Evolutionary conservation across 2,113 vertebrate genomes (phyloP).

Genomic region (Microcebus ravelobensis): DNA sequence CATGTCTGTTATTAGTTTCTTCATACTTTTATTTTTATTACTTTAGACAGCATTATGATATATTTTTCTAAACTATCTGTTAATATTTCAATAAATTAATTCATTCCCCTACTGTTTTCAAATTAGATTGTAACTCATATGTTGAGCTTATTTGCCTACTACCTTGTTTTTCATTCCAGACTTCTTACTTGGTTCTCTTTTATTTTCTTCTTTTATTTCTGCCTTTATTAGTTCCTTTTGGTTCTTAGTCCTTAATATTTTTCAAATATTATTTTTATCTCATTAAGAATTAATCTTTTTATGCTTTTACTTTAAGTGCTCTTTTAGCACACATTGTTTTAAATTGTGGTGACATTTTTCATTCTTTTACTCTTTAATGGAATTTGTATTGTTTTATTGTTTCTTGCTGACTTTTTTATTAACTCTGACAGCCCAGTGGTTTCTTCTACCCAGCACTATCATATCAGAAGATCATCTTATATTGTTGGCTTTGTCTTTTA

Average conservation of each 20-base stretch:
- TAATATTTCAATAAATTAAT: not conserved
- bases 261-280: not conserved
- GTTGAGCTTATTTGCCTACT: not conserved
- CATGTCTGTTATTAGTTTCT: not conserved
- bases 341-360: not conserved
- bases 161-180: not conserved
- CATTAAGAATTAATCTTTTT: not conserved
- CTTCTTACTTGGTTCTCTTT: not conserved
- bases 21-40: not conserved
- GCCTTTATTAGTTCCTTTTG: not conserved
- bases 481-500: not conserved
- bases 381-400: not conserved
- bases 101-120: not conserved
- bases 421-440: rapidly evolving
- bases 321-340: not conserved
- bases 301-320: not conserved
- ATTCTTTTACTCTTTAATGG: not conserved
- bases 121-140: not conserved
- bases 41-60: not conserved
- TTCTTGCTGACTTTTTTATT: not conserved
- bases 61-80: not conserved
- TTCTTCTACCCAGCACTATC: not conserved
- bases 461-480: not conserved
- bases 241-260: not conserved
- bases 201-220: not conserved